Evolutionary conservation across 2,797 vertebrate genomes (phyloP).

Genomic region (Lagorchestes hirsutus): DNA sequence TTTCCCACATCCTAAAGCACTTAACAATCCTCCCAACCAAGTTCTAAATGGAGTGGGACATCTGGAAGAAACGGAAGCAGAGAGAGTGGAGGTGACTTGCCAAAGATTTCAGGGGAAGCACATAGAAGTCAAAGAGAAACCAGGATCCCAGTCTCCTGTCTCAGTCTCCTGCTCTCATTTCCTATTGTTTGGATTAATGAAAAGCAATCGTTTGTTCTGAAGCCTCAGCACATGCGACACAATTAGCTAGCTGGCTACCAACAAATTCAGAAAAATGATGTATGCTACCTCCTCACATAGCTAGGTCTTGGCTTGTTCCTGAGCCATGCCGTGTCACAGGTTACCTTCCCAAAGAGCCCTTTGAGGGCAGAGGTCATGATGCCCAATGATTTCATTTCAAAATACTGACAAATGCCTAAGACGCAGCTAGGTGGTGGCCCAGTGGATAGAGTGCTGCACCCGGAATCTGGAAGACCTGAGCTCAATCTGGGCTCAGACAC

Average conservation of each 20-base stretch:
- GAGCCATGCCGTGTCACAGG: neutral
- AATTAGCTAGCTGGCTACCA: neutral
- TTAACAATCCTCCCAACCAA: neutral
- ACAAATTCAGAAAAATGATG: neutral
- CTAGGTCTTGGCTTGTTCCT: neutral
- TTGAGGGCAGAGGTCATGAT: neutral
- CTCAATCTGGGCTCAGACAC: neutral
- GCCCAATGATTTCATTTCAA: neutral
- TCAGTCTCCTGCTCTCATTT: conserved; percentile 9
- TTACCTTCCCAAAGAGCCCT: neutral
- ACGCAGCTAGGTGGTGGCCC: neutral
- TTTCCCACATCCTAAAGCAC: neutral
- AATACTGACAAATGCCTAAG: neutral
- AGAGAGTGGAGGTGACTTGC: neutral
- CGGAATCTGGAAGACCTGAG: neutral
- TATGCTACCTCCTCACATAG: neutral
- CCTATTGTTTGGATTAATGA: neutral
- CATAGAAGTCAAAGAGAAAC: conserved; percentile 15
- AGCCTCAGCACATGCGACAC: neutral
- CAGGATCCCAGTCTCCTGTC: neutral
- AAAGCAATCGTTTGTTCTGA: conserved; percentile 27
- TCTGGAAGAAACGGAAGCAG: neutral
- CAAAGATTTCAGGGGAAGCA: neutral
- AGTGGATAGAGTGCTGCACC: neutral
- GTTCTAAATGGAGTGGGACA: neutral